phyloP scores from a whole-genome alignment of 1,140 invertebrate genomes.

The Drosophila repleta region DNA sequence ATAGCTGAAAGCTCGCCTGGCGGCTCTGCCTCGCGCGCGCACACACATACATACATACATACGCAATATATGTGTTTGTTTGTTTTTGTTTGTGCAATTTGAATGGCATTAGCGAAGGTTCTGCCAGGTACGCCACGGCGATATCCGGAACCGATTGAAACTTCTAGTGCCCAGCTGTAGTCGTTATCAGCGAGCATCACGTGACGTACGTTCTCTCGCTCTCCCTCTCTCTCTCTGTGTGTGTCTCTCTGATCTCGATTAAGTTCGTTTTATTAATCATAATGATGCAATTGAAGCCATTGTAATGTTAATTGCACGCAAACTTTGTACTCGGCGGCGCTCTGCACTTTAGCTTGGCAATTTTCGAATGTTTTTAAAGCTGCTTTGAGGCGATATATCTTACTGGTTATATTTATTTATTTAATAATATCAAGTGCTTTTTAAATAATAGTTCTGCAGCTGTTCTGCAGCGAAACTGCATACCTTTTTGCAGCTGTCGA shows the following conservation, averaged over 20 bases:
- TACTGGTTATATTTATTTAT: too few species aligned
- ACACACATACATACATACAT: not conserved
- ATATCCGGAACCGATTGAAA: constrained; percentile 23
- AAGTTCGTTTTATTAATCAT: not conserved
- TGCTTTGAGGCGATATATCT: too few species aligned
- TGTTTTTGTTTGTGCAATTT: constrained; percentile 4
- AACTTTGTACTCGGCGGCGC: not conserved
- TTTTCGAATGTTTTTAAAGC: too few species aligned
- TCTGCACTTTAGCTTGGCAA: not conserved
- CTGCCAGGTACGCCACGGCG: constrained; percentile 23
- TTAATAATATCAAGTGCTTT: too few species aligned
- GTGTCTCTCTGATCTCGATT: not conserved
- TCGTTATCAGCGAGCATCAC: constrained; percentile 19
- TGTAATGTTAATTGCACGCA: not conserved
- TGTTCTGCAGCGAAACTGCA: not conserved
- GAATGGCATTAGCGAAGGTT: constrained; percentile 18
- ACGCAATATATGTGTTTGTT: not conserved
- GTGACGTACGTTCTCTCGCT: not conserved
- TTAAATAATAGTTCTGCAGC: too few species aligned
- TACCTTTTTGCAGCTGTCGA: constrained; percentile 13
- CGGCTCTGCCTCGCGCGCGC: constrained; percentile 14
- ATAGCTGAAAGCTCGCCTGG: constrained; percentile 36
- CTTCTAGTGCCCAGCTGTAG: constrained; percentile 5
- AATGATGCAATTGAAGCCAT: constrained; percentile 2
- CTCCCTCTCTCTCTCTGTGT: not conserved